Base-by-base conservation (phyloP, 2,797 vertebrate genomes). In the Melanogrammus aeglefinus region DNA sequence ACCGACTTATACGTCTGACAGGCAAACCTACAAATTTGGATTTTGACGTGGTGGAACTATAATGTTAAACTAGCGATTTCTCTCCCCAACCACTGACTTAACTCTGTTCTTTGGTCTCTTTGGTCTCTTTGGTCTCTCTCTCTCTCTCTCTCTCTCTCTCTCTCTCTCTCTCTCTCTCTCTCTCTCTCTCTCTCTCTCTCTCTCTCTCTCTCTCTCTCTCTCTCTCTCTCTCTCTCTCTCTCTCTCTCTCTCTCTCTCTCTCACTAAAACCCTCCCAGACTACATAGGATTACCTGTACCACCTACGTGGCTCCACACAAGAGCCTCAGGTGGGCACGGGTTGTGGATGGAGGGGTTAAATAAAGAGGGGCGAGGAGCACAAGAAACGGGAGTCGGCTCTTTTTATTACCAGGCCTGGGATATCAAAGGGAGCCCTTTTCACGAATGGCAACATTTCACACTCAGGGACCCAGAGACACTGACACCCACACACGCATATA, bases 31-130 rank as follows among this genome's bases (percentile, higher is more conserved):
- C 41, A 82, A 84, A 86, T 80, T 78, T 76, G 21, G 70, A 33
- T 72, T 81, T 86, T 84, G 74, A 79, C 79, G 44, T 69, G 66
- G 80, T 79, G 57, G 38, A 80, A 39, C 79, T 81, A 79, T 78
- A 77, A 79, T 9, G 21, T 21, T 38, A 75, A 73, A 78, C 6
- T 33, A n/a, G 70, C 72, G 57, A 81, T 72, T 76, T 18, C 75
- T 74, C 72, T 77, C 66, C 14, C 41, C 41, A 44, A 12, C 41
- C 41, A 12, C 41, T 44, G 10, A 44, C 41, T 44, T 36, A 36
- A 36, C 35, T 36, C 35, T 36, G 35, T 6, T 44, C 12, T 44
- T 4, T 14, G 10, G 8, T 14, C n/a, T n/a, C n/a, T n/a, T n/a
- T n/a, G n/a, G n/a, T n/a, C n/a, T 44, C 12, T 44, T 4, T 14